Percentiles rank a stretch among this genome's conserved stretches.
Evolutionary conservation across 2,113 vertebrate species (phyloP).

Genomic region (Megaceryle maxima): DNA sequence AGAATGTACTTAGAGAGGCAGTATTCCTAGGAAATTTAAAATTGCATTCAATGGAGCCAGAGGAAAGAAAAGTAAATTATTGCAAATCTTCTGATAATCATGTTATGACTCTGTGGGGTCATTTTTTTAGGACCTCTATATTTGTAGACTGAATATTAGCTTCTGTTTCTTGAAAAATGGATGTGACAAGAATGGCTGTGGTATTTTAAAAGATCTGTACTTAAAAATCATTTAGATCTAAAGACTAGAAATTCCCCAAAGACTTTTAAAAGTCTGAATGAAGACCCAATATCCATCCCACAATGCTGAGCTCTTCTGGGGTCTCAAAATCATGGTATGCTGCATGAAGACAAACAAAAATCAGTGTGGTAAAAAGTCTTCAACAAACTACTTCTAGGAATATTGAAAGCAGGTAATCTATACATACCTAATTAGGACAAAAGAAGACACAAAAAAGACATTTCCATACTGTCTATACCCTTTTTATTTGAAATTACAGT

Average conservation of each 20-base stretch:
- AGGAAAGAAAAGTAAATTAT: not conserved
- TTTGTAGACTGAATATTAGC: not conserved
- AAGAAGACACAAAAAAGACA: not conserved
- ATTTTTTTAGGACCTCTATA: not conserved
- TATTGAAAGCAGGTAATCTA: not conserved
- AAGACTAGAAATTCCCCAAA: not conserved
- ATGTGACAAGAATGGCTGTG: not conserved
- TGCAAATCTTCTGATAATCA: not conserved
- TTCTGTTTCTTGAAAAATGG: not conserved
- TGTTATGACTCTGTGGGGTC: not conserved
- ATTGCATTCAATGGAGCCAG: not conserved
- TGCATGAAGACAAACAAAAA: not conserved
- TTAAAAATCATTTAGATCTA: not conserved
- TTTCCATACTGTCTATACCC: not conserved
- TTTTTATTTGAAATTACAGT: not conserved
- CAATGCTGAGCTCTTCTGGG: not conserved
- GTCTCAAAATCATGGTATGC: not conserved
- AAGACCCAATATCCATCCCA: not conserved
- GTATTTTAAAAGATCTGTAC: not conserved
- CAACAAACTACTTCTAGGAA: not conserved
- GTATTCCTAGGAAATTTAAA: slow-evolving; percentile 8
- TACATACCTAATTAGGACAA: not conserved
- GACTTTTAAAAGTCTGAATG: not conserved
- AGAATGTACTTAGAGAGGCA: not conserved
- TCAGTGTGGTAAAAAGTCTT: not conserved